Base-by-base conservation (phyloP, 2,113 vertebrate species). In the Axis porcinus region DNA sequence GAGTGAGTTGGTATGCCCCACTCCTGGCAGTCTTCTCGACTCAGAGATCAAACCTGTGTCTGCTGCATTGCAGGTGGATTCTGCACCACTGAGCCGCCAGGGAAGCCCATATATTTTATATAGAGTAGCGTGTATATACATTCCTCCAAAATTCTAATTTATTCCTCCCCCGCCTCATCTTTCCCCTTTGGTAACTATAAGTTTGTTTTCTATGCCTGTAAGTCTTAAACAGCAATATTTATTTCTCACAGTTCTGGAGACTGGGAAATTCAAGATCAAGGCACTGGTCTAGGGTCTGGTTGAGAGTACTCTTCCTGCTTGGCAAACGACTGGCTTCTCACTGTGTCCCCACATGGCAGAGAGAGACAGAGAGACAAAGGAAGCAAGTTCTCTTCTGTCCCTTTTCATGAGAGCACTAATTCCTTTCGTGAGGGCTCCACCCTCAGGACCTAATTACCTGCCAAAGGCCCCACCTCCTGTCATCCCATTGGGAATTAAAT, bases 1-100 rank as follows among this genome's bases (percentile, higher is more conserved):
- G 64, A 11, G 33, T 21, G 33, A 36, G 64, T 10, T 0, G 2
- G 4, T 19, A 6, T 11, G n/a, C 19, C n/a, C n/a, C 11, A 1
- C n/a, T 21, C n/a, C 64, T 36, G n/a, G 64, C 19, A 5, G n/a
- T 21, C 19, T 36, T 70, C 64, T 19, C 2, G 2, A 70, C 64
- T 36, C 64, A 70, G 64, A 36, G 64, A 36, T 36, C 19, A 36
- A 70, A 36, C n/a, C n/a, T 70, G 64, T 36, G 19, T 70, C n/a
- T 70, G n/a, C 9, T 36, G n/a, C 64, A 23, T 12, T 70, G 64
- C 19, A 70, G 64, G n/a, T 23, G 64, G 19, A 70, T n/a, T 70
- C n/a, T 70, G 21, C 64, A 70, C 19, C 19, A 36, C n/a, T 70
- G 64, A 36, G 64, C 64, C 19, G 3, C 19, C 19, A 70, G n/a